Evolutionary conservation across 2,888 invertebrate species (phyloP).

Genomic region (Microplitis manilae): DNA sequence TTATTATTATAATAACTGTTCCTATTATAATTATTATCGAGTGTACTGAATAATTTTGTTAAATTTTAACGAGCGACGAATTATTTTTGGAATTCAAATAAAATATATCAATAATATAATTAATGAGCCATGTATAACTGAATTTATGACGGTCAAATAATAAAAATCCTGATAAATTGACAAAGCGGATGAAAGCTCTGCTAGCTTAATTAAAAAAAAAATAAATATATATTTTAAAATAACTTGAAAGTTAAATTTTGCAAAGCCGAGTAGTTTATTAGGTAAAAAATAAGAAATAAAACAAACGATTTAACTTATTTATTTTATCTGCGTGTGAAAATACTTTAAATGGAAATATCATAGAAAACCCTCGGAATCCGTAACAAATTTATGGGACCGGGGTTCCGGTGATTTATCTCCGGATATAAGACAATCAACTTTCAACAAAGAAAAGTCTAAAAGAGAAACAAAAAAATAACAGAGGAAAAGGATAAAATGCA

Average conservation of each 20-base stretch:
- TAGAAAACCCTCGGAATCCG: constrained; percentile 1
- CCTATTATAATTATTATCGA: too few species aligned
- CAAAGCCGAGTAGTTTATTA: background rate
- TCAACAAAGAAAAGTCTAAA: constrained; percentile 1
- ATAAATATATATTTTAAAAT: background rate
- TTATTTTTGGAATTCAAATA: too few species aligned
- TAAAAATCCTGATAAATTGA: too few species aligned
- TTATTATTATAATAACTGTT: too few species aligned
- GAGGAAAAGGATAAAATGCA: background rate
- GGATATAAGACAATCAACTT: constrained; percentile 1
- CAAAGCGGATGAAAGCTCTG: too few species aligned
- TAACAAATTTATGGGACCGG: background rate
- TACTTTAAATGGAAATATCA: constrained; percentile 1
- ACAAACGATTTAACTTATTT: background rate
- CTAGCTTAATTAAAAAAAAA: background rate
- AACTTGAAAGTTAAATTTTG: background rate
- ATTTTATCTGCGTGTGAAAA: background rate
- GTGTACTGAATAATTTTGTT: too few species aligned
- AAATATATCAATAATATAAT: too few species aligned
- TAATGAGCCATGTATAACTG: too few species aligned
- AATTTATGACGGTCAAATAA: too few species aligned
- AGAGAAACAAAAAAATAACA: background rate
- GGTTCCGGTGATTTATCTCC: background rate
- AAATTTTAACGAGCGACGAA: too few species aligned
- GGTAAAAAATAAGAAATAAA: background rate